Conservation (phyloP, 2,888 invertebrate genomes). For the Coenonympha arcania region DNA sequence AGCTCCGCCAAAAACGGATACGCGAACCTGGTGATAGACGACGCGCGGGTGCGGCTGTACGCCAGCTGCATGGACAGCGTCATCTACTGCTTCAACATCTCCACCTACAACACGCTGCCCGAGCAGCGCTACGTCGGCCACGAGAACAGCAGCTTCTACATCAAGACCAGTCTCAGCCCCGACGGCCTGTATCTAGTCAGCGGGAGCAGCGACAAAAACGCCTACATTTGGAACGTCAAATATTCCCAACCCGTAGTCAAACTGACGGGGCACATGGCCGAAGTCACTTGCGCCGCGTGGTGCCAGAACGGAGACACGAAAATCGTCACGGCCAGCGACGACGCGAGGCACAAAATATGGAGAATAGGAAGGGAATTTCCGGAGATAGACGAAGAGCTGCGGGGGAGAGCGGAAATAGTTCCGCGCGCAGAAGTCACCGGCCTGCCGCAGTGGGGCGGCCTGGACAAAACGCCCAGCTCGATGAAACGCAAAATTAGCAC, state of each 20-base stretch:
- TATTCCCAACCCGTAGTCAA: slow-evolving; percentile 78
- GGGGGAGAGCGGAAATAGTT: slow-evolving; percentile 28
- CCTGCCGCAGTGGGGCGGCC: slow-evolving; percentile 42
- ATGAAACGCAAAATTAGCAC: slow-evolving; percentile 50
- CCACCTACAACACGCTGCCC: slow-evolving; percentile 79
- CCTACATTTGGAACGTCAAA: slow-evolving; percentile 88
- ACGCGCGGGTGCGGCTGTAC: slow-evolving; percentile 79
- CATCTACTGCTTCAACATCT: slow-evolving; percentile 88
- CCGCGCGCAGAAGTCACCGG: slow-evolving; percentile 40
- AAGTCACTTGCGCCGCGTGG: slow-evolving; percentile 93
- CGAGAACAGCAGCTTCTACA: slow-evolving; percentile 86
- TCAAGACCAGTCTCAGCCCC: slow-evolving; percentile 86
- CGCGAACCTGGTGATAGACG: slow-evolving; percentile 84
- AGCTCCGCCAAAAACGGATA: slow-evolving; percentile 80
- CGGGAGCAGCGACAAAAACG: slow-evolving; percentile 90
- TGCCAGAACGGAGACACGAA: slow-evolving; percentile 73
- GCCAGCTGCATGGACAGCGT: slow-evolving; percentile 91
- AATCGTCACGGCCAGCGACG: slow-evolving; percentile 88
- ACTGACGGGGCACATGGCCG: slow-evolving; percentile 84
- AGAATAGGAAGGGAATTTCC: slow-evolving; percentile 73
- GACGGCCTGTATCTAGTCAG: slow-evolving; percentile 87
- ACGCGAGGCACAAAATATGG: slow-evolving; percentile 85
- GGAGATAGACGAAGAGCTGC: slow-evolving; percentile 36
- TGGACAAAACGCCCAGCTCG: slow-evolving; percentile 69
- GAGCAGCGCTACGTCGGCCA: slow-evolving; percentile 80